Evolutionary conservation across 2,797 vertebrate species (phyloP), one percentile per base, ranked within the genome.

Genomic region (Brachyalestes nurse): DNA sequence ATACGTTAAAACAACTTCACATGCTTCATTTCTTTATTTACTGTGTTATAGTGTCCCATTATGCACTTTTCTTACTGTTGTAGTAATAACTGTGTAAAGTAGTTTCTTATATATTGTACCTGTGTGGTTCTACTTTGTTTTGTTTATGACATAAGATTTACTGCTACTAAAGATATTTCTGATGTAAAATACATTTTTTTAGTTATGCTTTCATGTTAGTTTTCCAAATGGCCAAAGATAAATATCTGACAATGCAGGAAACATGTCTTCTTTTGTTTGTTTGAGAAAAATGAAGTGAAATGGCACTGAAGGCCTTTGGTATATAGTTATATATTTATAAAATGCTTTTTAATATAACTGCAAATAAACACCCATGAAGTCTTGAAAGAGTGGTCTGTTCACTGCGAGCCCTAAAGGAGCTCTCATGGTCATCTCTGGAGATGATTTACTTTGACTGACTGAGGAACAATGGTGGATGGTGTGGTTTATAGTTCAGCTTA

Each of bases 61-160:
- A 72, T 55, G 70, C 70, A 55, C 70, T 72, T 53, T n/a, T 40
- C 10, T 72, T 38, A 28, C 10, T 40, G 49, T 17, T 21, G 19
- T 55, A 12, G 14, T n/a, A 72, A n/a, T 17, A 55, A 17, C 34
- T 14, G 45, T 34, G 28, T 72, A 6, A 40, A 19, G 13, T 38
- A 40, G 6, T 16, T 51, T 55, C 1, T 28, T 49, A 13, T 47
- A 25, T 53, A 34, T 34, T 71, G 23, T 51, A 34, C 2, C 23
- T 58, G 21, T 19, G 16, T 8, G 40, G 2, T 19, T 45, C 16
- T 66, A 13, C 28, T 38, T 13, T 66, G 3, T 47, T 17, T 4
- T 47, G 25, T 69, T 69, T n/a, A 9, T 66, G 45, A 10, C 9
- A 6, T 38, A 42, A 67, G n/a, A 23, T 7, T 42, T 40, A 23